Conservation (phyloP, 2,113 vertebrate genomes). For the Centropus unirufus region DNA sequence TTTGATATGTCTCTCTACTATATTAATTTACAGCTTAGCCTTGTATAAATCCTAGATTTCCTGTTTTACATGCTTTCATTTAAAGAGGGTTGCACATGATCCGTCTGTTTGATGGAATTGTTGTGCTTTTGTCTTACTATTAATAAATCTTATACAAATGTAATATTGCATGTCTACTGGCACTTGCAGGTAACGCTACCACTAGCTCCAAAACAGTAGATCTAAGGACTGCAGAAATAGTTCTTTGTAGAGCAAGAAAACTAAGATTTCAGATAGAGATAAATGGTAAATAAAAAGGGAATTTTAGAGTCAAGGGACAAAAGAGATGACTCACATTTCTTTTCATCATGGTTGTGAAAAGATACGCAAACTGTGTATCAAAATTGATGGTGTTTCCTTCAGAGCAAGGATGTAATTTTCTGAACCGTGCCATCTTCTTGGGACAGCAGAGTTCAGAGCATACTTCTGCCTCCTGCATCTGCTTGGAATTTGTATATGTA, state of each 20-base stretch:
- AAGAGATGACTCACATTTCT: neutral
- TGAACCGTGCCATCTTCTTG: neutral
- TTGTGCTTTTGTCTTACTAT: neutral
- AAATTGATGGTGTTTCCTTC: neutral
- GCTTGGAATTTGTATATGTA: rapidly evolving
- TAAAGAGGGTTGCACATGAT: neutral
- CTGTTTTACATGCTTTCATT: neutral
- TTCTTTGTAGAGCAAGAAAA: neutral
- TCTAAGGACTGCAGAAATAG: neutral
- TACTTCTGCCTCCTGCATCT: neutral
- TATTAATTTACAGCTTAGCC: neutral
- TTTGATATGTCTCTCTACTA: neutral
- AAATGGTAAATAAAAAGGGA: neutral
- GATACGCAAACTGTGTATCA: neutral
- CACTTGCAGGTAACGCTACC: neutral
- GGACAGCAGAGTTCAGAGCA: neutral
- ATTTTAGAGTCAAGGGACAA: neutral
- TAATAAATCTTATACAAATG: neutral
- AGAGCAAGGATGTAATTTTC: neutral
- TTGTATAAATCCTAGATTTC: neutral
- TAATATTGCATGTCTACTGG: neutral
- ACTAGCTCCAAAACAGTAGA: neutral
- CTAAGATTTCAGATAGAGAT: neutral
- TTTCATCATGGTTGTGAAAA: neutral
- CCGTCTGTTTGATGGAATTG: neutral